These are phyloP conservation scores for Acanthopagrus latus DNA, from an alignment of 2,797 vertebrate species.

Conservation along the genomic window DNA sequence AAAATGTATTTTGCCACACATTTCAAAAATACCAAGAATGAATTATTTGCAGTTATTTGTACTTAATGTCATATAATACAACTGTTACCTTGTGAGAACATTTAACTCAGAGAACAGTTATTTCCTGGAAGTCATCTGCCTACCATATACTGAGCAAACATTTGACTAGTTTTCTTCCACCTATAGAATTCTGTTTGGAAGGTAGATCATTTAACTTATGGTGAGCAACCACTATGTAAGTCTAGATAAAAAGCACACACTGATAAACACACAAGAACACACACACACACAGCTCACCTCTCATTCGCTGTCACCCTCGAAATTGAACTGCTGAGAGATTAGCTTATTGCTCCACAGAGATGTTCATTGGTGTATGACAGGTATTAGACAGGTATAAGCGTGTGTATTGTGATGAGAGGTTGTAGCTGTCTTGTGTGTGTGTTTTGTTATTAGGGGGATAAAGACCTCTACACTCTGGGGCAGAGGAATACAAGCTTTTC, in stretches of 20 bases:
- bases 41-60: neutral
- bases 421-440: neutral
- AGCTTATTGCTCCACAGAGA: constrained; percentile 35
- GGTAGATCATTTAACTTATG: constrained; percentile 30
- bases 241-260: constrained; percentile 2
- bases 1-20: neutral
- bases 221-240: constrained; percentile 18
- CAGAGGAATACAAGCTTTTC: constrained; percentile 30
- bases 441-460: constrained; percentile 50
- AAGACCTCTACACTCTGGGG: constrained; percentile 14
- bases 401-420: constrained; percentile 30
- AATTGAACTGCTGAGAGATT: constrained; percentile 51
- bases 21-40: neutral
- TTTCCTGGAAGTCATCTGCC: constrained; percentile 17
- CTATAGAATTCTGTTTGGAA: constrained; percentile 40
- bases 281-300: constrained; percentile 26
- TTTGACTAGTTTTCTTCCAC: constrained; percentile 37
- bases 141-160: constrained; percentile 43
- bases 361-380: constrained; percentile 42
- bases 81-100: neutral
- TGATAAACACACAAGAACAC: neutral
- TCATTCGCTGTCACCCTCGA: constrained; percentile 14
- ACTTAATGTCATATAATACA: neutral
- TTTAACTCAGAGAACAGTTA: constrained; percentile 1
- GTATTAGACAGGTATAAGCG: constrained; percentile 33